These are phyloP conservation scores for Panagrolaimus sp. DNA, from an alignment of 1,140 invertebrate genomes.

Conservation along the genomic window DNA sequence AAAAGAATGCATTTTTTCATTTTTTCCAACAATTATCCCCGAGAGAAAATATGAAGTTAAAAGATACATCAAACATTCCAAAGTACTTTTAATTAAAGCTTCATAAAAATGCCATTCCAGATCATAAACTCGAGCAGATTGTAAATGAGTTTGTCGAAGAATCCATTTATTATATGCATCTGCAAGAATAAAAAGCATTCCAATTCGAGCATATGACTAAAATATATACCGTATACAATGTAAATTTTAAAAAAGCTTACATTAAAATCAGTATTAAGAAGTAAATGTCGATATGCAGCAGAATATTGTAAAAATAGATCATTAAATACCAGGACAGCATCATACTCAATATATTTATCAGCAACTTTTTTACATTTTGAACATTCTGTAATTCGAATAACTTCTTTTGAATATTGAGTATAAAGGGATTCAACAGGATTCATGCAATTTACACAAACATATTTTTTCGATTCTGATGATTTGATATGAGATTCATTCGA, in stretches of 20 bases:
- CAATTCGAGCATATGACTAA: slow-evolving; percentile 43
- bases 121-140: slow-evolving; percentile 38
- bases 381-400: slow-evolving; percentile 56
- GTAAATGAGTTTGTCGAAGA: slow-evolving; percentile 17
- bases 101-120: slow-evolving; percentile 57
- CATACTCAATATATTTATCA: slow-evolving; percentile 84
- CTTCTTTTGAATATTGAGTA: slow-evolving; percentile 45
- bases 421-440: slow-evolving; percentile 35
- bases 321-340: slow-evolving; percentile 74
- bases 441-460: slow-evolving; percentile 54
- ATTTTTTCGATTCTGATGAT: neutral
- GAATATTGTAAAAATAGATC: slow-evolving; percentile 74
- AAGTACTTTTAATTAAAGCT: slow-evolving; percentile 41
- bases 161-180: slow-evolving; percentile 57
- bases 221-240: neutral
- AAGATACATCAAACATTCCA: slow-evolving; percentile 32
- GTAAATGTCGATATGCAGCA: slow-evolving; percentile 74
- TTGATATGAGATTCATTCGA: neutral
- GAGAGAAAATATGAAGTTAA: neutral
- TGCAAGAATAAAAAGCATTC: slow-evolving; percentile 50
- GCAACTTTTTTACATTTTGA: slow-evolving; percentile 69
- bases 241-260: neutral
- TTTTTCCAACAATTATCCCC: neutral
- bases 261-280: slow-evolving; percentile 66
- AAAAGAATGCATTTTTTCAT: neutral